phyloP scores from a whole-genome alignment of 2,888 invertebrate genomes.

The Acrobasis suavella region DNA sequence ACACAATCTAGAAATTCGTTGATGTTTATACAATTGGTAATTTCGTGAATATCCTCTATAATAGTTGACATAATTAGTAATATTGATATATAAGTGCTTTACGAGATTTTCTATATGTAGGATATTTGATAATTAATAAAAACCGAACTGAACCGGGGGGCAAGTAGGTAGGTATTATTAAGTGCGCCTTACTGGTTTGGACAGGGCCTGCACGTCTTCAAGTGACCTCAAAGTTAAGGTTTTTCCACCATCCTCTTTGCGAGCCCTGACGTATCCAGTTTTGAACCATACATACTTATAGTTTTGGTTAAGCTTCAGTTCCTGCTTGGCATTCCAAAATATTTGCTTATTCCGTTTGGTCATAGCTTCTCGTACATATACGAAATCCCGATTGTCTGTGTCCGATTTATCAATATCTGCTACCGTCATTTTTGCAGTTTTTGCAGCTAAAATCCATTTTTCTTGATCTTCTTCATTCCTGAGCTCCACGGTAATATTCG shows the following conservation, averaged over 20 bases:
- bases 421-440: background rate
- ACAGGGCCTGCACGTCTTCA: background rate
- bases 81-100: background rate
- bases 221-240: too few relatives aligned
- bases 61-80: background rate
- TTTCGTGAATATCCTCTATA: background rate
- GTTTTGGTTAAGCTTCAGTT: background rate
- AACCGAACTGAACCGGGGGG: background rate
- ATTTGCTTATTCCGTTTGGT: background rate
- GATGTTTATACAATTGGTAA: background rate
- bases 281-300: background rate
- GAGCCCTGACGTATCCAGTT: background rate
- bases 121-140: background rate
- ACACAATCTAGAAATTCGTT: background rate
- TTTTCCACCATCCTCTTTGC: background rate
- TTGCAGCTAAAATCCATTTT: background rate
- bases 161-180: background rate
- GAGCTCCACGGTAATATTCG: slow-evolving; percentile 11
- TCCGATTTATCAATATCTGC: slow-evolving; percentile 1
- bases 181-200: background rate
- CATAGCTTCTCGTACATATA: background rate
- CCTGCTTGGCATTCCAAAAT: background rate
- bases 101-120: background rate
- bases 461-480: background rate
- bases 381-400: too few relatives aligned